A percentile compares a stretch with the other conserved stretches of the same genome.
phyloP scores from a whole-genome alignment of 2,113 vertebrate genomes.

The Pithys albifrons region DNA sequence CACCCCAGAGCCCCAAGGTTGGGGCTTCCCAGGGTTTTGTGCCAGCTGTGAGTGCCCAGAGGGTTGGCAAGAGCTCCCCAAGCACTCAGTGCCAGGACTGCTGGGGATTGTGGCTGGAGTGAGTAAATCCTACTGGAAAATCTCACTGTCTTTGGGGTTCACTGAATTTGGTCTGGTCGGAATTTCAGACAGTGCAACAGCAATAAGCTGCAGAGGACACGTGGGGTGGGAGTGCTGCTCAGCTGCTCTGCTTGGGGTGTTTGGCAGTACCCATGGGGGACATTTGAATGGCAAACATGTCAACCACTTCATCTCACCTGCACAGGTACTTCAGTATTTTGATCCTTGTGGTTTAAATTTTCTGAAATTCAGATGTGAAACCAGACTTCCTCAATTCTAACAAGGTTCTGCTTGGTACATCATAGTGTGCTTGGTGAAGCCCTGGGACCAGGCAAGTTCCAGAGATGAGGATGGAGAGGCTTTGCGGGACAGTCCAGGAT shows the following conservation, averaged over 20 bases:
- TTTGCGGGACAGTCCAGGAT: not conserved
- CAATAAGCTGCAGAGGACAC: not conserved
- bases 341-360: not conserved
- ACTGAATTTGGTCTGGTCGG: not conserved
- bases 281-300: not conserved
- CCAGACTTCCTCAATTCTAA: not conserved
- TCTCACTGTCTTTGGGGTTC: not conserved
- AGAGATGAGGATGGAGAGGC: not conserved
- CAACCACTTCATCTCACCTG: not conserved
- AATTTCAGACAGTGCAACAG: not conserved
- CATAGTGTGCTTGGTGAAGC: not conserved
- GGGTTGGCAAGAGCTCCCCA: not conserved
- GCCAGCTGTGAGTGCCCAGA: not conserved
- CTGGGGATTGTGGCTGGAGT: not conserved
- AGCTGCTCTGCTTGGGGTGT: not conserved
- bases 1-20: not conserved
- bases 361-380: not conserved
- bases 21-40: not conserved
- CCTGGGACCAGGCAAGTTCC: accelerated
- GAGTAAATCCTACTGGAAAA: not conserved
- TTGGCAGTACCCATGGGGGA: not conserved
- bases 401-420: not conserved
- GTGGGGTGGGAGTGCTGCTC: not conserved
- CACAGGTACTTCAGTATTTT: accelerated
- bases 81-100: not conserved